These are phyloP conservation scores for Dasyornis broadbenti DNA, from an alignment of 2,113 vertebrate species.

Conservation along the genomic window DNA sequence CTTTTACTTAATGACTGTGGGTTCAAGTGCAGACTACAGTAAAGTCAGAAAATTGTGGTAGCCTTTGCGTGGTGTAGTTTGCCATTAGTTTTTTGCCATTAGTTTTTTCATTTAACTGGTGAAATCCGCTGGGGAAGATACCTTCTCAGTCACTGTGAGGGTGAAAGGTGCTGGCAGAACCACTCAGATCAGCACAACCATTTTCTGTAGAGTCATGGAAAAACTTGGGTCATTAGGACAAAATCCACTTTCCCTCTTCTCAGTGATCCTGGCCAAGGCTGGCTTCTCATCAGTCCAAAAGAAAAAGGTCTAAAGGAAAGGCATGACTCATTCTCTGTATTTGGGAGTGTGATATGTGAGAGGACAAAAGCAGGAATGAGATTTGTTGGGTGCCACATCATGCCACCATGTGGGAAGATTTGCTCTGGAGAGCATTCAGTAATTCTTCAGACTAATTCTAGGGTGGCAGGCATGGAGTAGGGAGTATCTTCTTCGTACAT, in stretches of 20 bases:
- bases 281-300: neutral
- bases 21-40: neutral
- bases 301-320: neutral
- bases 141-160: neutral
- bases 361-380: neutral
- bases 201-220: neutral
- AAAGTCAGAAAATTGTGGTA: neutral
- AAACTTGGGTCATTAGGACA: neutral
- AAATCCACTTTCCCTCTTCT: neutral
- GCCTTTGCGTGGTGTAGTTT: neutral
- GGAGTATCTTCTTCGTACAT: neutral
- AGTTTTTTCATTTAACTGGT: neutral
- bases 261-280: neutral
- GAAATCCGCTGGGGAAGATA: neutral
- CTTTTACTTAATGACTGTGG: neutral
- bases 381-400: neutral
- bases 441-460: neutral
- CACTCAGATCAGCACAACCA: neutral
- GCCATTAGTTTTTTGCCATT: neutral
- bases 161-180: neutral
- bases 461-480: neutral
- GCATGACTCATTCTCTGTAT: neutral
- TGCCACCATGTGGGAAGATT: neutral
- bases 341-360: neutral
- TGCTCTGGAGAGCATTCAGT: neutral